Percentiles rank a stretch among this genome's conserved stretches.
Conservation (phyloP, 2,888 invertebrate genomes). For the Boloria euphrosyne region DNA sequence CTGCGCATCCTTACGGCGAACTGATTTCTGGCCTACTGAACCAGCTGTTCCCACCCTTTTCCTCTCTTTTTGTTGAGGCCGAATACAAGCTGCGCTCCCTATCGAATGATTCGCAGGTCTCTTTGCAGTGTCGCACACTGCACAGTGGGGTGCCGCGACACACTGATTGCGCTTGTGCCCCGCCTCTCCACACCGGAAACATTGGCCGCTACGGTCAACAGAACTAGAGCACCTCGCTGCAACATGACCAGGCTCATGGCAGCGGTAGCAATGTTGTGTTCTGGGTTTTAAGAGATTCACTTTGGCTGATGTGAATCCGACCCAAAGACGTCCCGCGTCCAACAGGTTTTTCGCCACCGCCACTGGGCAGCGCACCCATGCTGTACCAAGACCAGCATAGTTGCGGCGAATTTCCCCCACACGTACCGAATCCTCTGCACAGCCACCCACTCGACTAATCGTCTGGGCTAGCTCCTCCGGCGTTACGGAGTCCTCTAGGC, state of each 20-base stretch:
- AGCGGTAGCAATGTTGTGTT: not conserved
- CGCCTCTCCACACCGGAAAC: not conserved
- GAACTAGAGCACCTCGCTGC: not conserved
- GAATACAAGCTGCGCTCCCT: not conserved
- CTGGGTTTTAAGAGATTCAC: too few species aligned
- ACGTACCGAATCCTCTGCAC: not conserved
- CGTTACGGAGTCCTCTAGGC: not conserved
- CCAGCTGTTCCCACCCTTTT: too few species aligned
- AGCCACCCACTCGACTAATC: not conserved
- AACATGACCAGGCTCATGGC: not conserved
- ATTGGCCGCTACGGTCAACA: not conserved
- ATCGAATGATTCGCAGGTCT: too few species aligned
- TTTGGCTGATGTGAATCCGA: too few species aligned
- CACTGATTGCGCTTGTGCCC: not conserved
- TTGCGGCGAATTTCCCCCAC: not conserved
- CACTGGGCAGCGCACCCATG: not conserved
- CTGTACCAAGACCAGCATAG: not conserved
- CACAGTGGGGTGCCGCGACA: too few species aligned
- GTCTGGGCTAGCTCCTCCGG: not conserved
- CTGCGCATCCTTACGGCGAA: too few species aligned
- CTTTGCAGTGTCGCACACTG: too few species aligned
- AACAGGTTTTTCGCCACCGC: not conserved
- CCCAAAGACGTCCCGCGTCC: too few species aligned
- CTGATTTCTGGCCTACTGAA: too few species aligned
- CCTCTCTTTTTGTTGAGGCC: too few species aligned